Percentiles rank a stretch among this genome's conserved stretches.
Conservation (phyloP, 2,113 vertebrate species). For the Daboia siamensis region DNA sequence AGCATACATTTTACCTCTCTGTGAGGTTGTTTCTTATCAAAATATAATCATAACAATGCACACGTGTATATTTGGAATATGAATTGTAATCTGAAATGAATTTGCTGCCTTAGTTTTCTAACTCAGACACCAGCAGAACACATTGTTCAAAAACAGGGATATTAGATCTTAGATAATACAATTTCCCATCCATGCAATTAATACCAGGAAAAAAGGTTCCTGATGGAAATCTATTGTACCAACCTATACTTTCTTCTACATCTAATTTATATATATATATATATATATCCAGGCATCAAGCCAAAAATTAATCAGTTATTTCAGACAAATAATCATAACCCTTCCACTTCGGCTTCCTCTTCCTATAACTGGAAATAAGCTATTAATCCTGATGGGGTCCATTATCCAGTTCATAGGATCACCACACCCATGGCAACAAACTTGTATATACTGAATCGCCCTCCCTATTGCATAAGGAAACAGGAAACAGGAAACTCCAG, state of each 20-base stretch:
- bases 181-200: neutral
- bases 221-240: neutral
- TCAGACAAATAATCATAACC: no score
- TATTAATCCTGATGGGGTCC: neutral
- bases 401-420: neutral
- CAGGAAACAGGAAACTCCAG: neutral
- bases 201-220: neutral
- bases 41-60: neutral
- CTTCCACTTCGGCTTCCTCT: neutral
- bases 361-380: neutral
- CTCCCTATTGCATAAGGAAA: neutral
- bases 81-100: neutral
- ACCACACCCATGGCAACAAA: neutral
- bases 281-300: neutral
- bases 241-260: neutral
- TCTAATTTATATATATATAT: neutral
- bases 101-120: neutral
- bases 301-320: slow-evolving; percentile 1
- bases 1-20: neutral
- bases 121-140: neutral
- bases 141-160: neutral
- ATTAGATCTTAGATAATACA: neutral
- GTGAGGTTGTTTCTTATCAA: neutral
- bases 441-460: neutral
- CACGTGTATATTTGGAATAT: neutral